phyloP scores from a whole-genome alignment of 2,888 invertebrate species.

The Masnerella sp. region DNA sequence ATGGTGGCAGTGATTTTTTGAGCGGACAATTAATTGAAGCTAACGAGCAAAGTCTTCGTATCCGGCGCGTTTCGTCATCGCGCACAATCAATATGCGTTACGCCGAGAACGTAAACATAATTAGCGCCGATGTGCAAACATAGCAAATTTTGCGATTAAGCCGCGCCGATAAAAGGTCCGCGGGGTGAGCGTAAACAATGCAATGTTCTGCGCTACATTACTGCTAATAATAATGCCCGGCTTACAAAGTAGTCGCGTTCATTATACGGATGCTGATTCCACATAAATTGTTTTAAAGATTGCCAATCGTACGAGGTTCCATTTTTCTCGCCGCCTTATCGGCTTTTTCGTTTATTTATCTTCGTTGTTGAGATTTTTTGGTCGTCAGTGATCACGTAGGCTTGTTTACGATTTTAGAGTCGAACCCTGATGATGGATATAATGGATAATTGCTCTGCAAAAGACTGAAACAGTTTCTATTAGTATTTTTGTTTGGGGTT shows the following conservation, averaged over 20 bases:
- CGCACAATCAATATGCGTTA: slow-evolving; percentile 48
- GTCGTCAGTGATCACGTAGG: not conserved
- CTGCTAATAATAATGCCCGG: slow-evolving; percentile 38
- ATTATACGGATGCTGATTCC: slow-evolving; percentile 26
- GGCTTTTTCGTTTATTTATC: not conserved
- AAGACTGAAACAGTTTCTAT: too few relatives aligned
- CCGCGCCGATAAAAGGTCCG: slow-evolving; percentile 51
- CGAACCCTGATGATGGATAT: too few relatives aligned
- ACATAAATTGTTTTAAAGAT: slow-evolving; percentile 40
- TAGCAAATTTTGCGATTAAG: slow-evolving; percentile 58
- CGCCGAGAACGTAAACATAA: slow-evolving; percentile 59
- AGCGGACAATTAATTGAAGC: slow-evolving; percentile 45
- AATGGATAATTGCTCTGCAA: too few relatives aligned
- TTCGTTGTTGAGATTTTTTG: not conserved
- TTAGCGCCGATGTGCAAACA: slow-evolving; percentile 59
- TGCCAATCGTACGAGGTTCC: slow-evolving; percentile 27
- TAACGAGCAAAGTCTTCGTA: slow-evolving; percentile 51
- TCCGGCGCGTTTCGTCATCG: slow-evolving; percentile 53
- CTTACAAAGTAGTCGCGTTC: slow-evolving; percentile 50
- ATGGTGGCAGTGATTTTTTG: slow-evolving; percentile 19
- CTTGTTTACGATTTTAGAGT: slow-evolving; percentile 2
- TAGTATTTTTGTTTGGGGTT: too few relatives aligned
- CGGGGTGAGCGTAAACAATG: slow-evolving; percentile 58
- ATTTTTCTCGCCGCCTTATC: slow-evolving; percentile 18
- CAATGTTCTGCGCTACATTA: slow-evolving; percentile 41